Base-by-base conservation (phyloP, 2,113 vertebrate species). In the Chaenogobius annularis region DNA sequence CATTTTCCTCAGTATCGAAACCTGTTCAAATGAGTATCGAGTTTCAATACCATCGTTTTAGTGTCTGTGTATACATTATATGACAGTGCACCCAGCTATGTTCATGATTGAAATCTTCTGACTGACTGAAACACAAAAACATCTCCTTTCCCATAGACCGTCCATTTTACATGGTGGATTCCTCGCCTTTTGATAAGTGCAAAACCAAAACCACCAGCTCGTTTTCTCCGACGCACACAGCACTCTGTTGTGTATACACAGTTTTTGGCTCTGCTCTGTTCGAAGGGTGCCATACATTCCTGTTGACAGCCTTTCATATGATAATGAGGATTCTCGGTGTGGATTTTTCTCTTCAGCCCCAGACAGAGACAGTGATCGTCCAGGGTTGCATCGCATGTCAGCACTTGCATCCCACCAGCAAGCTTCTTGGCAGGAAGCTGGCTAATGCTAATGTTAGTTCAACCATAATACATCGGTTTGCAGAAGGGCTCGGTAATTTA, bases 261-360 rank as follows among this genome's bases (percentile, higher is more conserved):
- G 79, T 74, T 73, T 69, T 0, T 0, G 14, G 35, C 77, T 72
- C 72, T 55, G 35, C 31, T 26, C 13, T 11, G 37, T 79, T 84
- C 73, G 83, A 77, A 26, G 72, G 80, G 77, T 90, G 77, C 88
- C 85, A 88, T 85, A 81, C 88, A 85, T 90, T 83, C 83, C 84
- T 69, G 77, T 70, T 87, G 88, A 86, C 73, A 20, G 54, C 59
- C 79, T 87, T 92, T 92, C 85, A 86, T 74, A 88, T 91, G 90
- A 10, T 82, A 90, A 92, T 91, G 63, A 75, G 70, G 78, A 86
- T 81, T 37, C 78, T 88, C 82, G 22, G 14, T 81, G 82, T 79
- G 65, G 80, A 76, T 89, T 88, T 89, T 86, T 84, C 82, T 79
- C 54, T 89, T 84, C 80, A 75, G 75, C 63, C 72, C 66, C 37